Evolutionary conservation across 92 coral and sea anemone genomes (phyloP).

Genomic region (Porites rus): DNA sequence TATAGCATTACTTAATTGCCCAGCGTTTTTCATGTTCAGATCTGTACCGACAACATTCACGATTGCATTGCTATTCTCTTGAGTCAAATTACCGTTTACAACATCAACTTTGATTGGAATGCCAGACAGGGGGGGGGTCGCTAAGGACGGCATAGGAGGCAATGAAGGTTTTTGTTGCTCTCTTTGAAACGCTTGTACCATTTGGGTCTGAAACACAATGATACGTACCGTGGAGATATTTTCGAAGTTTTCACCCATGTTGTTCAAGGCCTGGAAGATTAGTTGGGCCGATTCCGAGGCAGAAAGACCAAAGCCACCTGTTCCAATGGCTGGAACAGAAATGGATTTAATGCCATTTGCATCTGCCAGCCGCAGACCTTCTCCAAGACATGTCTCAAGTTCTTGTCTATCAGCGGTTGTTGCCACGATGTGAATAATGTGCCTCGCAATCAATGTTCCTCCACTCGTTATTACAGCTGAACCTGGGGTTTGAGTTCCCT

Average conservation of each 20-base stretch:
- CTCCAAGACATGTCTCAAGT: constrained; percentile 32
- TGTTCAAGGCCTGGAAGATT: constrained; percentile 56
- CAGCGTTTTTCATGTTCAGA: constrained; percentile 67
- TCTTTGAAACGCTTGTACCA: constrained; percentile 62
- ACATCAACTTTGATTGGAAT: constrained; percentile 11
- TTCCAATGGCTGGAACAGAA: constrained; percentile 70
- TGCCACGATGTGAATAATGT: constrained; percentile 12
- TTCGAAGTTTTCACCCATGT: constrained; percentile 14
- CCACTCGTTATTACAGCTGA: constrained; percentile 22
- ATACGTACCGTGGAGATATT: constrained; percentile 50
- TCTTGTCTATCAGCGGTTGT: not conserved
- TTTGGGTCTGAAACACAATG: constrained; percentile 56
- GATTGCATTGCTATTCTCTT: constrained; percentile 53
- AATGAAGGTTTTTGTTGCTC: not conserved
- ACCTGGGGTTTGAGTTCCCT: constrained; percentile 54
- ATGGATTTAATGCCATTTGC: constrained; percentile 40
- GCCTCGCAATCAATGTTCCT: not conserved
- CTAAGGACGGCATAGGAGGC: not conserved
- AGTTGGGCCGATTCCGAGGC: constrained; percentile 52
- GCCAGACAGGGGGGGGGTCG: too few relatives aligned
- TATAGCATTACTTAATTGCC: constrained; percentile 64
- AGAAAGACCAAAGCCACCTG: constrained; percentile 59
- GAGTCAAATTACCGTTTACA: constrained; percentile 42
- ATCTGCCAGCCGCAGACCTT: constrained; percentile 57
- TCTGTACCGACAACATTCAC: constrained; percentile 43